These are phyloP conservation scores for Cichlasoma orientale DNA, from an alignment of 2,797 vertebrate genomes.

Conservation along the genomic window DNA sequence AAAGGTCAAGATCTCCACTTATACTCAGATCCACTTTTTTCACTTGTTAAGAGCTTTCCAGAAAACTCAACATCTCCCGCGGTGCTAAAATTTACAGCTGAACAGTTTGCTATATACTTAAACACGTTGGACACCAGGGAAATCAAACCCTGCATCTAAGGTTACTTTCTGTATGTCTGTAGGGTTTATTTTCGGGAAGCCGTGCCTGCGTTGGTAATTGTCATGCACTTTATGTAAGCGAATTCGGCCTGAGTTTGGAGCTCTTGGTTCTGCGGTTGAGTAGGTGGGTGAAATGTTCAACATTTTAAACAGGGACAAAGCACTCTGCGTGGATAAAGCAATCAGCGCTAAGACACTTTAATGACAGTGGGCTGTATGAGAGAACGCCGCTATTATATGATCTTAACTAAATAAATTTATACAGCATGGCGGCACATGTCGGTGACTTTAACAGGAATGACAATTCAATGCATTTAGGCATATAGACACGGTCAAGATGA, in stretches of 20 bases:
- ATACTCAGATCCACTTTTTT: neutral
- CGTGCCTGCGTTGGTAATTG: slow-evolving; percentile 12
- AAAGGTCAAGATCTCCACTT: slow-evolving; percentile 31
- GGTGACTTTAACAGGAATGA: neutral
- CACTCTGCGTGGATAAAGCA: slow-evolving; percentile 38
- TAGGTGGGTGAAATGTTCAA: slow-evolving; percentile 53
- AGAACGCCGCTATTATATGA: neutral
- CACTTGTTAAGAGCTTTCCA: slow-evolving; percentile 29
- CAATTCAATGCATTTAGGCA: neutral
- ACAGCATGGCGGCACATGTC: neutral
- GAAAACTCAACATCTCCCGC: neutral
- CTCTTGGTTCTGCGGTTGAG: slow-evolving; percentile 42
- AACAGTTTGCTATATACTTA: neutral
- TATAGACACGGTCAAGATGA: neutral
- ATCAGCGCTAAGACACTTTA: slow-evolving; percentile 40
- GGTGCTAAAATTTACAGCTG: neutral
- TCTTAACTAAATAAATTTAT: slow-evolving; percentile 2
- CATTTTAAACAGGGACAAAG: slow-evolving; percentile 40
- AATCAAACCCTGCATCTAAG: slow-evolving; percentile 6
- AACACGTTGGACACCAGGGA: neutral
- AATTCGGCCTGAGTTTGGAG: slow-evolving; percentile 16
- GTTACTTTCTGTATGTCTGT: neutral
- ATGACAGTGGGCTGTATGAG: slow-evolving; percentile 31
- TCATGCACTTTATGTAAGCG: slow-evolving; percentile 22
- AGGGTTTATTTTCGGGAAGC: slow-evolving; percentile 18